Conservation (phyloP, 2,113 vertebrate species). For the Hypocryptadius cinnamomeus region DNA sequence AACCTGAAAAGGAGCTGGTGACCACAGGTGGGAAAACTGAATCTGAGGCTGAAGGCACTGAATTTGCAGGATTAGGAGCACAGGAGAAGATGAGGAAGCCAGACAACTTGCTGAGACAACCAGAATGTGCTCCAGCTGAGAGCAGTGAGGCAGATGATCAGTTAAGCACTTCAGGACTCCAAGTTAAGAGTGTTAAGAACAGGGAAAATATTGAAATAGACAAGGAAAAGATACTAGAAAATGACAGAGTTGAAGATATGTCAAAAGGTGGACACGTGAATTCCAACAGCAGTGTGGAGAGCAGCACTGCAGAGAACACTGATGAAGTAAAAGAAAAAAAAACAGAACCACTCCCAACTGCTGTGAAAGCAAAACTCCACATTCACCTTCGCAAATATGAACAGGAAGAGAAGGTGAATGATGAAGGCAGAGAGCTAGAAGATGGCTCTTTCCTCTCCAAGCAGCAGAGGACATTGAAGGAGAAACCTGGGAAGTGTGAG, state of each 20-base stretch:
- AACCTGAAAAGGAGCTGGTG: neutral
- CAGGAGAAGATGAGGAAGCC: neutral
- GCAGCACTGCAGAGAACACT: neutral
- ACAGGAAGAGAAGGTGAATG: neutral
- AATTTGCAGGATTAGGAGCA: neutral
- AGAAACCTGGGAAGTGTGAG: conserved; percentile 17
- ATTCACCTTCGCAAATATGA: neutral
- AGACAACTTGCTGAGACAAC: neutral
- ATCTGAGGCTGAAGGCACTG: neutral
- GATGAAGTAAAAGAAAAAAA: neutral
- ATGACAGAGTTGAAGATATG: neutral
- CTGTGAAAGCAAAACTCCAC: neutral
- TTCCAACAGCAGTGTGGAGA: conserved; percentile 23
- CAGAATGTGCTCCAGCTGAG: neutral
- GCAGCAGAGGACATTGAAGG: conserved; percentile 12
- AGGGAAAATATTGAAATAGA: neutral
- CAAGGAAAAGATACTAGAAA: conserved; percentile 1
- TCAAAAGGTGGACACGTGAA: neutral
- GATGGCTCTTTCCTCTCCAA: neutral
- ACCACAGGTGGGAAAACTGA: neutral
- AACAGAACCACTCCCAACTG: neutral
- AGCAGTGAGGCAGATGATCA: neutral
- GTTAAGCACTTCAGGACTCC: neutral
- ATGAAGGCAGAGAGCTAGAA: neutral
- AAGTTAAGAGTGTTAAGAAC: neutral